Evolutionary conservation across 2,797 vertebrate genomes (phyloP), one percentile per base, ranked within the genome.

Genomic region (Tiaroga cobitis): DNA sequence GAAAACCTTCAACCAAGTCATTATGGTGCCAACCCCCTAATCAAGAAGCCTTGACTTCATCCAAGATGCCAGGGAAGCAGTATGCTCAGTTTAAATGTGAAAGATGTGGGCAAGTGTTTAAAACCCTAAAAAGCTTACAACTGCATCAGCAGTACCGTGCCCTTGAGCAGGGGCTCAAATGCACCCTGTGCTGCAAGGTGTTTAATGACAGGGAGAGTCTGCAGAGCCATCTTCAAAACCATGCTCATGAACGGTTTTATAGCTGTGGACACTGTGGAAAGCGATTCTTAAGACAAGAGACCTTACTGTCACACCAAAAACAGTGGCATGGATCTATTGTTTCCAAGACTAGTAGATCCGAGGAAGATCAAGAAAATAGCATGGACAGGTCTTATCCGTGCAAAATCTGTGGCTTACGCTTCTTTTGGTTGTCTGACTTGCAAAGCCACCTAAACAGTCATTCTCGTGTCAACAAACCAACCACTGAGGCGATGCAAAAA

Each of bases 381-480:
- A 59, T 88, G 24, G 93, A 94, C n/a, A 95, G 93, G 92, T 92
- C 90, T 7, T 96, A 95, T 84, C 79, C 92, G 49, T 96, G 96
- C 89, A 94, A 91, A 85, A 93, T 94, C 72, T 96, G 96, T 87
- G 94, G 93, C 76, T 88, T 95, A 43, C 90, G 87, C 67, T 96
- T 96, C 87, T 96, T 96, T 89, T 96, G 96, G 96, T 90, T 96
- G 78, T 95, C 96, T 82, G 96, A 96, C 91, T 94, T 95, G 84
- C 95, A 96, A 86, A 93, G 91, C 68, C 96, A 92, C 75, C 79
- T 89, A 34, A 87, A 89, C 59, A 90, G 86, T 83, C 91, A 92
- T 88, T 87, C 89, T 68, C 73, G 90, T 75, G 80, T 87, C 67
- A 86, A 43, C 37, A 84, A 85, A 73, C 29, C 80, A 26, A 43